A percentile compares a stretch with the other conserved stretches of the same genome.
phyloP scores from a whole-genome alignment of 2,888 invertebrate genomes.

The Villa cingulata region DNA sequence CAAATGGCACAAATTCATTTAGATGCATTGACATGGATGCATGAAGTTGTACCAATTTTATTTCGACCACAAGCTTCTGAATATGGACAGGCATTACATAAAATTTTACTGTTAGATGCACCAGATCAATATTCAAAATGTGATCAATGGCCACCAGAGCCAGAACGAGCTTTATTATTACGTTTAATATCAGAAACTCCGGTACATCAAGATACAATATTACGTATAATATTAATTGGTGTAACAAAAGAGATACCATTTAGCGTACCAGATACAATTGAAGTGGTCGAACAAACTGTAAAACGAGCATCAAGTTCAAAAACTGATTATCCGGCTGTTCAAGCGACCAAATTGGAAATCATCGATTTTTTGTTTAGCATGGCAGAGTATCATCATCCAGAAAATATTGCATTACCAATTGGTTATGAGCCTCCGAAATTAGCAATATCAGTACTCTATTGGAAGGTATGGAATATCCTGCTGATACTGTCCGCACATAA shows the following conservation, averaged over 20 bases:
- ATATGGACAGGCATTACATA: constrained; percentile 63
- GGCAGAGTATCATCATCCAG: constrained; percentile 83
- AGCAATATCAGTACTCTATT: constrained; percentile 83
- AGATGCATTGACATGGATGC: constrained; percentile 79
- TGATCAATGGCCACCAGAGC: constrained; percentile 86
- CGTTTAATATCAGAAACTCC: constrained; percentile 80
- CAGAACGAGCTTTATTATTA: constrained; percentile 64
- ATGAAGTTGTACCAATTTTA: constrained; percentile 60
- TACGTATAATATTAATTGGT: constrained; percentile 72
- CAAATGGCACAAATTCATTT: constrained; percentile 59
- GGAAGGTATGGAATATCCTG: constrained; percentile 87
- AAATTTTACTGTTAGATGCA: constrained; percentile 63
- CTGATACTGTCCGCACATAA: constrained; percentile 85
- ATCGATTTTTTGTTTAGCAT: constrained; percentile 83
- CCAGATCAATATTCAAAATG: constrained; percentile 68
- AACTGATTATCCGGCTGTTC: constrained; percentile 53
- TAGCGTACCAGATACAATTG: constrained; percentile 68
- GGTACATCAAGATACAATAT: constrained; percentile 68
- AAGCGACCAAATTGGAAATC: constrained; percentile 68
- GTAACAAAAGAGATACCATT: constrained; percentile 60
- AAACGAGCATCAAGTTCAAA: constrained; percentile 70
- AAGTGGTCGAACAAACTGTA: constrained; percentile 72
- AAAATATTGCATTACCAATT: constrained; percentile 74
- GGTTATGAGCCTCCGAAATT: constrained; percentile 72
- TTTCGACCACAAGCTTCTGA: constrained; percentile 59